A percentile compares a stretch with the other conserved stretches of the same genome.
Conservation (phyloP, 1,140 invertebrate species). For the Drosophila parvula region DNA sequence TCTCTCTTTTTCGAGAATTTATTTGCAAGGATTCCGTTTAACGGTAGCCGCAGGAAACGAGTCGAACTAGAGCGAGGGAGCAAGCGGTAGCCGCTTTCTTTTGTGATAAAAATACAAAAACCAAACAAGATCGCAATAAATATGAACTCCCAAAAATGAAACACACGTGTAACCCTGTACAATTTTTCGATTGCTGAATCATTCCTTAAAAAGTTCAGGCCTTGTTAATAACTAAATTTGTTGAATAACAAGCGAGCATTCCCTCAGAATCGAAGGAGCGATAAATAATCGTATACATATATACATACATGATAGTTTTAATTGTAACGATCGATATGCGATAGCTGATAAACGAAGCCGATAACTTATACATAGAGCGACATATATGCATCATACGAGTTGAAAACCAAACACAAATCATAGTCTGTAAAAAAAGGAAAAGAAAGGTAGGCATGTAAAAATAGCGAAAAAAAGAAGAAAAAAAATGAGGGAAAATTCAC, state of each 20-base stretch:
- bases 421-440: constrained; percentile 56
- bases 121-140: constrained; percentile 12
- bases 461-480: constrained; percentile 41
- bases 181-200: constrained; percentile 15
- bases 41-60: constrained; percentile 20
- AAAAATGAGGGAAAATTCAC: constrained; percentile 14
- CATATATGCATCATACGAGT: constrained; percentile 40
- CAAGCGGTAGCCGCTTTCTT: constrained; percentile 44
- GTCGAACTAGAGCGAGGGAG: constrained; percentile 23
- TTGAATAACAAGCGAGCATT: constrained; percentile 8
- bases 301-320: constrained; percentile 47
- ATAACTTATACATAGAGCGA: constrained; percentile 36
- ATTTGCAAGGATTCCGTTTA: constrained; percentile 20
- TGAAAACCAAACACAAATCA: constrained; percentile 74
- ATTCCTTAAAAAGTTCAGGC: constrained; percentile 13
- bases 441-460: constrained; percentile 63
- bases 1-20: constrained; percentile 1
- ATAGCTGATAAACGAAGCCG: constrained; percentile 28
- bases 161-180: constrained; percentile 1
- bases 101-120: constrained; percentile 37
- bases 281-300: constrained; percentile 4
- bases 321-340: constrained; percentile 24
- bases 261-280: constrained; percentile 24
- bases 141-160: constrained; percentile 15
- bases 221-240: constrained; percentile 24